Percentiles rank a stretch among this genome's conserved stretches.
These are phyloP conservation scores for Pangasius larnaudii DNA, from an alignment of 2,797 vertebrate species.

Conservation along the genomic window DNA sequence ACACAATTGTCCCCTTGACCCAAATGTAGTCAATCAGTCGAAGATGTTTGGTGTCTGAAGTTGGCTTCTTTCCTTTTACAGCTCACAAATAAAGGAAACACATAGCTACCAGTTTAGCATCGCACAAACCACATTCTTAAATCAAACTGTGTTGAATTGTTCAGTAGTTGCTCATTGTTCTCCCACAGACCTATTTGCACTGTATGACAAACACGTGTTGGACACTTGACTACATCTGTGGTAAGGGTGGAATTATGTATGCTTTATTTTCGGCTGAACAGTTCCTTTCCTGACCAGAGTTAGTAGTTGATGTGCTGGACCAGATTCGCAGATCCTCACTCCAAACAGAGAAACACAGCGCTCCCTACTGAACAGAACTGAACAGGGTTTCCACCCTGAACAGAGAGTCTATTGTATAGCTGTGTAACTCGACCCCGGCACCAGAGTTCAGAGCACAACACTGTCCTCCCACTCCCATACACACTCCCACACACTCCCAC, in stretches of 20 bases:
- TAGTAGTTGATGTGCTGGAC: background rate
- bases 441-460: constrained; percentile 52
- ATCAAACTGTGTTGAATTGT: background rate
- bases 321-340: background rate
- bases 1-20: background rate
- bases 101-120: background rate
- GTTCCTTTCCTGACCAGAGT: constrained; percentile 1
- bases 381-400: constrained; percentile 62
- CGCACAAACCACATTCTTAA: background rate
- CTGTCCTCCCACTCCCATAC: constrained; percentile 45
- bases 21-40: background rate
- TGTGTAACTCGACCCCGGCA: constrained; percentile 67
- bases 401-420: constrained; percentile 68
- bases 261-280: background rate
- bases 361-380: constrained; percentile 67
- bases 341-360: constrained; percentile 56
- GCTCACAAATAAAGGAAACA: background rate
- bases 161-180: background rate
- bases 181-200: background rate
- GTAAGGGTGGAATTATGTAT: background rate
- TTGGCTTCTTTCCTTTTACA: constrained; percentile 6
- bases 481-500: constrained; percentile 5
- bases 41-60: background rate
- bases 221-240: background rate
- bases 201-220: too few relatives aligned